phyloP scores from a whole-genome alignment of 2,113 vertebrate genomes.

The Tachysurus fulvidraco region DNA sequence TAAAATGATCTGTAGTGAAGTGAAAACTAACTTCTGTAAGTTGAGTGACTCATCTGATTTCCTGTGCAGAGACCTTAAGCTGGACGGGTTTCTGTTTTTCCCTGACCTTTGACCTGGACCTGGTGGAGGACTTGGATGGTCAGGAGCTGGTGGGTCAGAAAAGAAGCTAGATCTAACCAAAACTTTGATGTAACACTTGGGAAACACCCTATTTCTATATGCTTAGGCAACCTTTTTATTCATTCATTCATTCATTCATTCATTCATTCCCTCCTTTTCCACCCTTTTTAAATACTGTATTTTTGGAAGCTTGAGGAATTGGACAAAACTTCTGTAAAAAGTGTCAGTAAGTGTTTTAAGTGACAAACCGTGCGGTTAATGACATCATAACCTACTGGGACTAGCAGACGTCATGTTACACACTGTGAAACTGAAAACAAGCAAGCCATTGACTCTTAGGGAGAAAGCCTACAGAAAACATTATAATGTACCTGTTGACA shows the following conservation, averaged over 20 bases:
- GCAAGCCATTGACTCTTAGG: conserved; percentile 4
- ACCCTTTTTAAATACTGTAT: neutral
- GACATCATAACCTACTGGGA: neutral
- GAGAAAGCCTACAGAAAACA: neutral
- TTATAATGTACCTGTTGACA: conserved; percentile 32
- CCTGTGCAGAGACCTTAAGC: conserved; percentile 6
- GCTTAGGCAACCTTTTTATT: neutral
- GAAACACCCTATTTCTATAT: neutral
- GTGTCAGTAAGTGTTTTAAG: neutral
- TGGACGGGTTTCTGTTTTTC: neutral
- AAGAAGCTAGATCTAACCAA: neutral
- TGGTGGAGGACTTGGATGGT: conserved; percentile 4
- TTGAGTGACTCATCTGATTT: conserved; percentile 49
- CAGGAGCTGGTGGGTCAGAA: conserved; percentile 22
- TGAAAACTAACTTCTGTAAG: conserved; percentile 36
- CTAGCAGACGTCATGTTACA: neutral
- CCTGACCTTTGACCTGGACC: conserved; percentile 36
- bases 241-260: too few species aligned
- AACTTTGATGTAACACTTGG: neutral
- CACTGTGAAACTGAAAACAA: neutral
- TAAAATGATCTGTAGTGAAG: neutral
- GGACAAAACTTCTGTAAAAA: neutral
- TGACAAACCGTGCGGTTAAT: neutral
- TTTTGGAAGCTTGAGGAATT: neutral
- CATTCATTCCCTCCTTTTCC: too few species aligned